phyloP scores from a whole-genome alignment of 2,888 invertebrate genomes.

The Philopedon plagiatum region DNA sequence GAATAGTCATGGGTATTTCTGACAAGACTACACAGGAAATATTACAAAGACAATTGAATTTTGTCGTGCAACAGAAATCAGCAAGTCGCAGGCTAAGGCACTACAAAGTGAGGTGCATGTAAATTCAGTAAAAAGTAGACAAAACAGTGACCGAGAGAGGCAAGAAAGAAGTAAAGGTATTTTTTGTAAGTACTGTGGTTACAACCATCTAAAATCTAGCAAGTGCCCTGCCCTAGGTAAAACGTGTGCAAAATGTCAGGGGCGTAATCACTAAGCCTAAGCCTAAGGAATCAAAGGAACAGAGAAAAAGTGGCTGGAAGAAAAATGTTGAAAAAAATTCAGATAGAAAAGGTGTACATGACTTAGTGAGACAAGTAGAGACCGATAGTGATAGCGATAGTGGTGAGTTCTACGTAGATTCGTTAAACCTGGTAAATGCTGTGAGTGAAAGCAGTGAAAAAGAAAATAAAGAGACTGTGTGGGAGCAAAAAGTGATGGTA shows the following conservation, averaged over 20 bases:
- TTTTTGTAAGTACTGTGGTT: conserved; percentile 55
- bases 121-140: too few species aligned
- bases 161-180: too few species aligned
- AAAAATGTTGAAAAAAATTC: background rate
- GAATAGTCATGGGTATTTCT: too few species aligned
- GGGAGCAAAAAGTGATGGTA: background rate
- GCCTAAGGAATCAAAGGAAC: background rate
- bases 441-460: background rate
- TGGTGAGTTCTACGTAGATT: too few species aligned
- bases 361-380: background rate
- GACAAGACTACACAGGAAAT: too few species aligned
- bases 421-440: background rate
- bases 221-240: conserved; percentile 48
- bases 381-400: too few species aligned
- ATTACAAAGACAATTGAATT: too few species aligned
- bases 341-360: background rate
- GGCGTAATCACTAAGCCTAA: background rate
- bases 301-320: background rate
- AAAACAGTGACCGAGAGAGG: too few species aligned
- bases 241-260: too few species aligned
- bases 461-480: background rate
- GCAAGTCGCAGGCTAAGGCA: too few species aligned
- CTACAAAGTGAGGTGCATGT: too few species aligned
- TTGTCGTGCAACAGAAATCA: too few species aligned
- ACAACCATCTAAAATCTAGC: conserved; percentile 54